Conservation (phyloP, 2,113 vertebrate genomes). For the Gavia stellata region DNA sequence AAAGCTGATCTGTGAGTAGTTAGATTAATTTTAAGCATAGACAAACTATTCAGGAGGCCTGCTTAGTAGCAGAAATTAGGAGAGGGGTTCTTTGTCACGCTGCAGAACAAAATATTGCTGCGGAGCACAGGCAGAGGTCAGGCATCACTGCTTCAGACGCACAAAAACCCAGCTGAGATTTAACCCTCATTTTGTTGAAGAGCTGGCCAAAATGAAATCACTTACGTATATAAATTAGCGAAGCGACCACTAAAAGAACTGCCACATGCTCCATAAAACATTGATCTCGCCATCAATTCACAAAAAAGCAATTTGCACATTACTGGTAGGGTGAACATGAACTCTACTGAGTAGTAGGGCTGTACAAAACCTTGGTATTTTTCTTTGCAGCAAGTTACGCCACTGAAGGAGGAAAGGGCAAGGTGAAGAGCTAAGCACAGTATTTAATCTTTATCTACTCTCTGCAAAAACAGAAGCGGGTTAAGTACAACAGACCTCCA, state of each 20-base stretch:
- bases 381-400: neutral
- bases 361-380: neutral
- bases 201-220: neutral
- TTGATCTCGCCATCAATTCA: neutral
- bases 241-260: neutral
- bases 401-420: neutral
- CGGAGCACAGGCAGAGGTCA: neutral
- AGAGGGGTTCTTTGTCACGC: neutral
- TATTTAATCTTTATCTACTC: neutral
- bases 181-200: neutral
- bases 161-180: neutral
- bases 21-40: neutral
- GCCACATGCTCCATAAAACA: neutral
- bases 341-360: neutral
- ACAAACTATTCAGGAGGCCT: neutral
- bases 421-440: neutral
- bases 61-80: neutral
- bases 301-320: neutral
- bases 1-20: neutral
- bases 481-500: neutral
- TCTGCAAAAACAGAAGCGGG: neutral
- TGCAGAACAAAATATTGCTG: neutral
- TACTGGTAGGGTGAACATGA: neutral
- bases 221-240: neutral
- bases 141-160: neutral